Evolutionary conservation across 1,140 invertebrate genomes (phyloP), one percentile per base, ranked within the genome.

Genomic region (Apolygus lucorum): DNA sequence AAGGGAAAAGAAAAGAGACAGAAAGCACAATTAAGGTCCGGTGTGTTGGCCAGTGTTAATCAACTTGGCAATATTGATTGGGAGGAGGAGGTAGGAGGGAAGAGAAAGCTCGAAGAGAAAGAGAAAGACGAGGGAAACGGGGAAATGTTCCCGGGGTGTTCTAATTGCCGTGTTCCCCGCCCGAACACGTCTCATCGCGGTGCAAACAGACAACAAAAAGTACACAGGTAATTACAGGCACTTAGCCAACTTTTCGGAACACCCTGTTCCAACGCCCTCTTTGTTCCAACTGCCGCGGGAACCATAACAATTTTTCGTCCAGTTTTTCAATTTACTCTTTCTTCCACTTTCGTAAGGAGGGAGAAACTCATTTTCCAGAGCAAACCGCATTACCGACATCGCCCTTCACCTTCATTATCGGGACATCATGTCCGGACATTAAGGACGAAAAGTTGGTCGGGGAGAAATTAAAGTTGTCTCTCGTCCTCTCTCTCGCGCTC

Each of bases 41-140:
- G 64, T 66, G 64, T 66, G 64, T 66, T 66, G 64, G 64, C 29
- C 64, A 29, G 64, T 66, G 64, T 66, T 66, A 66, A 66, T 66
- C 64, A 66, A 66, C 64, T 66, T 66, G 64, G 64, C 64, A 66
- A 66, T 66, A 66, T 66, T 66, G 64, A 66, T 66, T 66, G 64
- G 64, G 27, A 26, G 64, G n/a, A 28, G 28, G 64, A 13, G 64
- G 64, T 42, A 26, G 64, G n/a, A 66, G 29, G 29, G n/a, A 17
- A 21, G 29, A 14, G 64, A 4, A 21, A 59, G 54, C 54, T 13
- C 13, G 34, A 42, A 42, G 17, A 42, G 34, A 42, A 42, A 17
- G 34, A 42, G 17, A 42, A 8, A 42, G 34, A 42, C 34, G 54
- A 11, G 2, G 11, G 54, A 59, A 59, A 24, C 4, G 54, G 22